These are phyloP conservation scores for Zosterops japonicus DNA, from an alignment of 2,113 vertebrate species.

Conservation along the genomic window DNA sequence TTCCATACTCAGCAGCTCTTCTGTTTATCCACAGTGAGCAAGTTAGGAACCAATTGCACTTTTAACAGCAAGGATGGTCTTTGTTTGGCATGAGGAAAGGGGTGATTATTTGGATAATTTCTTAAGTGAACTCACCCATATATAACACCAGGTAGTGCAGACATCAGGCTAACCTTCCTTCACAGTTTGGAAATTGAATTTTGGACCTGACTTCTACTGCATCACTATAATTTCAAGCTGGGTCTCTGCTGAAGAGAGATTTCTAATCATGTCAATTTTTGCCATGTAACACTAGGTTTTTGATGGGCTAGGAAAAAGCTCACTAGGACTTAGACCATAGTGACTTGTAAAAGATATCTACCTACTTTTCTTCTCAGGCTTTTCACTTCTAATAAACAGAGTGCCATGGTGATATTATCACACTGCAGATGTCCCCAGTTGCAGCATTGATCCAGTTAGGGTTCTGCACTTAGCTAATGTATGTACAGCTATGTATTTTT, in stretches of 20 bases:
- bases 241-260: background rate
- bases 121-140: background rate
- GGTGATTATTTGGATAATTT: background rate
- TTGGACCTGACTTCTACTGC: background rate
- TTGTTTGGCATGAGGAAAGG: background rate
- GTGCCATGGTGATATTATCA: background rate
- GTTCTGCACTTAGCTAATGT: background rate
- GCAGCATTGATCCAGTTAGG: background rate
- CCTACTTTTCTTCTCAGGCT: background rate
- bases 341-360: background rate
- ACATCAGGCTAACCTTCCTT: background rate
- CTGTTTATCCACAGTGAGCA: background rate
- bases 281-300: background rate
- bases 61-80: background rate
- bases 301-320: rapidly evolving
- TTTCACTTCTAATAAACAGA: background rate
- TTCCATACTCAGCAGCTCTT: background rate
- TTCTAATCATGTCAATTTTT: background rate
- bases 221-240: background rate
- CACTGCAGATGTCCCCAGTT: background rate
- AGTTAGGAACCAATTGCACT: background rate
- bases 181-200: background rate
- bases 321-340: background rate
- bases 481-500: background rate
- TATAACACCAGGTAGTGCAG: background rate